These are phyloP conservation scores for Centropus unirufus DNA, from an alignment of 2,113 vertebrate genomes.

Conservation along the genomic window DNA sequence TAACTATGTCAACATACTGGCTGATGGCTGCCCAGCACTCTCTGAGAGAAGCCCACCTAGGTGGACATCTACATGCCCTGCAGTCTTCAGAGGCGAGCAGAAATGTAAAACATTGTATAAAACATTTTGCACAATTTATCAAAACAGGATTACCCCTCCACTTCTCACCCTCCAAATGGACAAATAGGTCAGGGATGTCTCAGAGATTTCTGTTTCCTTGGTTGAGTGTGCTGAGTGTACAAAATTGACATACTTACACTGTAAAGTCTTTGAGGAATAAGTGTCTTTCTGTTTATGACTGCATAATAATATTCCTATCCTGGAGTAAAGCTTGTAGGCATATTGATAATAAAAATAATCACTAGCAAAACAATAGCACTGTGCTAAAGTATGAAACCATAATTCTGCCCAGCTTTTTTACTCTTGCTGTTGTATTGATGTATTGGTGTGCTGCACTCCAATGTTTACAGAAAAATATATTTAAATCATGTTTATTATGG, in stretches of 20 bases:
- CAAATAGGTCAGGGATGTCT: background rate
- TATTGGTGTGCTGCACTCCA: background rate
- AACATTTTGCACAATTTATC: background rate
- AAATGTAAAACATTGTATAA: background rate
- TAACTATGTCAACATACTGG: background rate
- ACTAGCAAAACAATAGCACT: background rate
- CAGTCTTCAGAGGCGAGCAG: background rate
- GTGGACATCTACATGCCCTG: background rate
- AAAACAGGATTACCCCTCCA: background rate
- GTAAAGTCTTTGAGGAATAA: background rate
- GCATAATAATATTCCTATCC: background rate
- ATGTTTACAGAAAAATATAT: background rate
- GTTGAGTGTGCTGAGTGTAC: background rate
- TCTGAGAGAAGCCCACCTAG: background rate
- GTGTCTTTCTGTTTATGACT: background rate
- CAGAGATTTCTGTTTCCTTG: background rate
- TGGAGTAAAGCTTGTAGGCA: background rate
- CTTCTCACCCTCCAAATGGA: background rate
- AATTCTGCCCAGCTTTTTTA: background rate
- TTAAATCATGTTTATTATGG: slow-evolving; percentile 18
- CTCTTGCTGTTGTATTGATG: background rate
- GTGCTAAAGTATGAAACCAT: background rate
- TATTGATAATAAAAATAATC: background rate
- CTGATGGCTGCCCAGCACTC: background rate
- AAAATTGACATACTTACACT: background rate